Conservation (phyloP, 2,113 vertebrate genomes). For the Ovibos moschatus region DNA sequence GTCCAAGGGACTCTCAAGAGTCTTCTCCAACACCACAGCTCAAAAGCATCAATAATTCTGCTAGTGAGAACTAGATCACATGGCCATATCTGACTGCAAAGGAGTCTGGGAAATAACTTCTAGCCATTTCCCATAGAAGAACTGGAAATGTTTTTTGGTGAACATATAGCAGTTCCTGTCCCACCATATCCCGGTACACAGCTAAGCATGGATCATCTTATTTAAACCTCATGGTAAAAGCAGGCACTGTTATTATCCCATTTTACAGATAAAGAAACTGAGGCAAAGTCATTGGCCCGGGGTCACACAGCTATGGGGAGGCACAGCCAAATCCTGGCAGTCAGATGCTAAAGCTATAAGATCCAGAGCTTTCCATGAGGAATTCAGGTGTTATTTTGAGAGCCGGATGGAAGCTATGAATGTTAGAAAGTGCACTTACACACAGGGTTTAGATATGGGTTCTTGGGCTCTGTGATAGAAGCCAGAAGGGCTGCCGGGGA, state of each 20-base stretch:
- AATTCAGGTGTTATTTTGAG: background rate
- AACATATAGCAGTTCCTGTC: background rate
- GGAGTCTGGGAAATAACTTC: background rate
- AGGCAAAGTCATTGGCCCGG: background rate
- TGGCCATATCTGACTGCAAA: background rate
- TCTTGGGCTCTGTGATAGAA: background rate
- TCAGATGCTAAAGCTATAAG: background rate
- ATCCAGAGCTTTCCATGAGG: background rate
- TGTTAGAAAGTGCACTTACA: fast-evolving
- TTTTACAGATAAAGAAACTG: background rate
- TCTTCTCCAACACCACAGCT: background rate
- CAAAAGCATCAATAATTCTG: background rate
- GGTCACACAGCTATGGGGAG: background rate
- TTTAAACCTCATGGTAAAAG: background rate
- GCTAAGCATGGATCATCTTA: background rate
- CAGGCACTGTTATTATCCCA: background rate
- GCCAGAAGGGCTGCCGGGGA: no score
- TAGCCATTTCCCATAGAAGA: background rate
- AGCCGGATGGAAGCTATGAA: background rate
- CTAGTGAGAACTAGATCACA: background rate
- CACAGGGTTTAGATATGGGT: background rate
- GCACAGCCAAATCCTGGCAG: background rate
- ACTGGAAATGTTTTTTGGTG: background rate
- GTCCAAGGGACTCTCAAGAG: background rate
- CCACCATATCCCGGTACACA: background rate